These are phyloP conservation scores for Hemiscyllium ocellatum DNA, from an alignment of 2,113 vertebrate species.

Conservation along the genomic window DNA sequence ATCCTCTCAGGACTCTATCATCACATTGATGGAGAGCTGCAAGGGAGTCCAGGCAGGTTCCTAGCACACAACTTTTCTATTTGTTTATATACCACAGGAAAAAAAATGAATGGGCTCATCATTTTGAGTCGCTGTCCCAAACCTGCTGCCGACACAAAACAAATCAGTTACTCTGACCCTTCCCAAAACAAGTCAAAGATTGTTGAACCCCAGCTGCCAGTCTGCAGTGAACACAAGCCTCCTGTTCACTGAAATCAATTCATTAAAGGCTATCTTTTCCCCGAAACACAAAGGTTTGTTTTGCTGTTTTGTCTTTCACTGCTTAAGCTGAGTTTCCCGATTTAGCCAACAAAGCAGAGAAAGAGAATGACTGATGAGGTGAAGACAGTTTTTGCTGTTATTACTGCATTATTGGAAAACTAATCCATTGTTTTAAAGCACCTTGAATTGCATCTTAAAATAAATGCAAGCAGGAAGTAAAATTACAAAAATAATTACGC, in stretches of 20 bases:
- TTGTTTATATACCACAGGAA: not conserved
- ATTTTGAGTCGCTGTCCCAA: not conserved
- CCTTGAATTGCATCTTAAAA: not conserved
- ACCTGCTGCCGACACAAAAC: not conserved
- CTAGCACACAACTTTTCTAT: not conserved
- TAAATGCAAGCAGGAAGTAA: not conserved
- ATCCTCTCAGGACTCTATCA: not conserved
- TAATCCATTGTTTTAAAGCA: not conserved
- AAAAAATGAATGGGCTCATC: not conserved
- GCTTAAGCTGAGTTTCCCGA: not conserved
- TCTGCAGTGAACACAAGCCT: not conserved
- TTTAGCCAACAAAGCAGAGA: not conserved
- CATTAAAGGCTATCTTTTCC: not conserved
- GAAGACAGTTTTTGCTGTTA: slow-evolving; percentile 12
- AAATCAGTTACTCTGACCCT: not conserved
- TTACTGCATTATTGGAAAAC: not conserved
- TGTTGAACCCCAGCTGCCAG: not conserved
- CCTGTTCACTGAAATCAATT: not conserved
- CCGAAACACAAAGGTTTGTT: not conserved
- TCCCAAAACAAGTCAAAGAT: not conserved
- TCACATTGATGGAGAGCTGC: slow-evolving; percentile 1
- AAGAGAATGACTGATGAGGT: not conserved
- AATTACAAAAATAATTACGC: not conserved
- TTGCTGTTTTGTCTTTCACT: not conserved
- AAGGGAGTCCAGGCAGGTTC: not conserved